Evolutionary conservation across 2,888 invertebrate species (phyloP), one percentile per base, ranked within the genome.

Genomic region (Philaethria dido): DNA sequence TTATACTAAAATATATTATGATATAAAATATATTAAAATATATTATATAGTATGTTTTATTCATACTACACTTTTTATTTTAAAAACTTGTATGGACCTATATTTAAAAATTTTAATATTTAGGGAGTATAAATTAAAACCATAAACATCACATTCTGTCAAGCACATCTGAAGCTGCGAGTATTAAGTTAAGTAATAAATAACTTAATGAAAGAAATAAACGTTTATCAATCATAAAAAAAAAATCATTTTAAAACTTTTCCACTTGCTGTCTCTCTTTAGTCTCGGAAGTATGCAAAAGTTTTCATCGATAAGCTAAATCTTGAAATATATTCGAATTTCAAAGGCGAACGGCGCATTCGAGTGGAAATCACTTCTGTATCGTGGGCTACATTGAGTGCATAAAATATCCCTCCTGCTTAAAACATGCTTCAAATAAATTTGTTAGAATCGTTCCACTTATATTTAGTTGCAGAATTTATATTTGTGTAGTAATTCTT

Each of bases 331-430:
- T 55, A 57, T 57, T 48, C 50, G 42, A 59, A 48, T 67, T 67
- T 66, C 50, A 61, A 61, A 66, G 50, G 66, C 61, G 55, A 50
- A 45, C 57, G 39, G 44, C 16, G 57, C 57, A 59, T 50, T 57
- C 66, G 39, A 50, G 62, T 67, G 62, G 66, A 67, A 67, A 50
- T 67, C 47, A 62, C 55, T 62, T 39, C 45, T 62, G 62, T 59
- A 62, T 44, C 62, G 62, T 57, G 36, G 62, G 44, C 55, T 62
- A 67, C 62, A 62, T 62, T 62, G 66, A 50, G 62, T 50, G 62
- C 62, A 66, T 66, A 62, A 62, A 67, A 59, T 62, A 67, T 67
- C 29, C 50, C 29, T 48, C 55, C 36, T 42, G 42, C 25, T 25
- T 64, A 48, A 48, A 55, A 33, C 54, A 54, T 45, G 45, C 54